Evolutionary conservation across 2,888 invertebrate genomes (phyloP).

Genomic region (Phyllotreta cruciferae): DNA sequence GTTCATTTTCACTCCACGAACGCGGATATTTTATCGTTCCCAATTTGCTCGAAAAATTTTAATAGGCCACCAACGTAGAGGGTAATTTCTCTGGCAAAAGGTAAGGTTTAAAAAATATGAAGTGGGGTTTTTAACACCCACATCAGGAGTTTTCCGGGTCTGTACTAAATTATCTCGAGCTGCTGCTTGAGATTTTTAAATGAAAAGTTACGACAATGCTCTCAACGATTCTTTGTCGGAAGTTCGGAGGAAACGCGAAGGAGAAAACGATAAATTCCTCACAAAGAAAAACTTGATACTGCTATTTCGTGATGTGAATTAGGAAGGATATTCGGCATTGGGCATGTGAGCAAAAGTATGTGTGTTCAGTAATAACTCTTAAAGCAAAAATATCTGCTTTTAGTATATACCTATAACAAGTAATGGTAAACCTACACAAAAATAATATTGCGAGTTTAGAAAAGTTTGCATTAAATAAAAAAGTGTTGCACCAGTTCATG

Average conservation of each 20-base stretch:
- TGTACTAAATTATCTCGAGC: slow-evolving; percentile 28
- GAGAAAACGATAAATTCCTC: slow-evolving; percentile 30
- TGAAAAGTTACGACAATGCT: slow-evolving; percentile 32
- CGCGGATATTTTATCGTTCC: background rate
- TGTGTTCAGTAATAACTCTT: too few relatives aligned
- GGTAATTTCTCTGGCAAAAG: slow-evolving; percentile 21
- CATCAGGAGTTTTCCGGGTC: slow-evolving; percentile 20
- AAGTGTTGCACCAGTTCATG: background rate
- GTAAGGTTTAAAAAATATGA: slow-evolving; percentile 21
- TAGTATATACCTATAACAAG: too few relatives aligned
- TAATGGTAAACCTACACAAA: background rate
- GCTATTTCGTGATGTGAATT: slow-evolving; percentile 27
- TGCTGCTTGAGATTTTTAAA: slow-evolving; percentile 31
- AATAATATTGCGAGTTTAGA: background rate
- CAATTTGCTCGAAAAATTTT: background rate
- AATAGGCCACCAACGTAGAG: slow-evolving; percentile 1
- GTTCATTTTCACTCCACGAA: too few relatives aligned
- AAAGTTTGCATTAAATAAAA: background rate
- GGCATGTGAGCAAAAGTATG: too few relatives aligned
- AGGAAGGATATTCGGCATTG: slow-evolving; percentile 17
- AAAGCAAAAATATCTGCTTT: too few relatives aligned
- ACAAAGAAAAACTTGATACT: slow-evolving; percentile 26
- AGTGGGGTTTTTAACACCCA: slow-evolving; percentile 10
- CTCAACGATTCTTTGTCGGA: slow-evolving; percentile 31
- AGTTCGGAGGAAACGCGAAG: slow-evolving; percentile 26